phyloP scores from a whole-genome alignment of 2,113 vertebrate genomes.

The Periophthalmodon schlosseri region DNA sequence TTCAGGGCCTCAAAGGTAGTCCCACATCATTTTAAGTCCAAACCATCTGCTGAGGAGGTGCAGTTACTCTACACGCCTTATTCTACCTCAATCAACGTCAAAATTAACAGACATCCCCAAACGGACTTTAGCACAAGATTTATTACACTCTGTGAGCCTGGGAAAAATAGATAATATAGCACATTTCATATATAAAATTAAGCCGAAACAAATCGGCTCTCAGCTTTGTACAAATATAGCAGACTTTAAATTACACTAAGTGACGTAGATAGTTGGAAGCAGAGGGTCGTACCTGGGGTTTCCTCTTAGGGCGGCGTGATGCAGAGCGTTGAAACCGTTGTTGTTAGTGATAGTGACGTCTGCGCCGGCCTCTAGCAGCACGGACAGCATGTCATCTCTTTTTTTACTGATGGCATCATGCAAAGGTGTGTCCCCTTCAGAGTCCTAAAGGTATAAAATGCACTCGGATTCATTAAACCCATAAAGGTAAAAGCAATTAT shows the following conservation, averaged over 20 bases:
- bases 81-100: slow-evolving; percentile 39
- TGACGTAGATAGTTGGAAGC: not conserved
- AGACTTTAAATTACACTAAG: not conserved
- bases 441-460: slow-evolving; percentile 80
- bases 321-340: slow-evolving; percentile 97
- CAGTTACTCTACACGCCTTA: slow-evolving; percentile 24
- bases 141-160: slow-evolving; percentile 8
- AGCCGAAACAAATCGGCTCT: not conserved
- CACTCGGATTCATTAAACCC: slow-evolving; percentile 7
- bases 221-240: not conserved
- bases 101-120: slow-evolving; percentile 27
- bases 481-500: not conserved
- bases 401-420: slow-evolving; percentile 99
- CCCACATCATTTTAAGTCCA: slow-evolving; percentile 41
- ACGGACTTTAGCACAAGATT: slow-evolving; percentile 12
- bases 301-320: slow-evolving; percentile 94
- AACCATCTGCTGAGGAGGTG: slow-evolving; percentile 46
- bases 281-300: slow-evolving; percentile 88
- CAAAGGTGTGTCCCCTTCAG: slow-evolving; percentile 95
- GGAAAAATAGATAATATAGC: not conserved
- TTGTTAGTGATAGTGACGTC: slow-evolving; percentile 99
- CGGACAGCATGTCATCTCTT: slow-evolving; percentile 96
- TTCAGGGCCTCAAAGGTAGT: slow-evolving; percentile 53
- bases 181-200: not conserved
- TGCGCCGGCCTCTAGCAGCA: slow-evolving; percentile 93